Evolutionary conservation across 2,888 invertebrate genomes (phyloP), one percentile per base, ranked within the genome.

Genomic region (Euplagia quadripunctaria): DNA sequence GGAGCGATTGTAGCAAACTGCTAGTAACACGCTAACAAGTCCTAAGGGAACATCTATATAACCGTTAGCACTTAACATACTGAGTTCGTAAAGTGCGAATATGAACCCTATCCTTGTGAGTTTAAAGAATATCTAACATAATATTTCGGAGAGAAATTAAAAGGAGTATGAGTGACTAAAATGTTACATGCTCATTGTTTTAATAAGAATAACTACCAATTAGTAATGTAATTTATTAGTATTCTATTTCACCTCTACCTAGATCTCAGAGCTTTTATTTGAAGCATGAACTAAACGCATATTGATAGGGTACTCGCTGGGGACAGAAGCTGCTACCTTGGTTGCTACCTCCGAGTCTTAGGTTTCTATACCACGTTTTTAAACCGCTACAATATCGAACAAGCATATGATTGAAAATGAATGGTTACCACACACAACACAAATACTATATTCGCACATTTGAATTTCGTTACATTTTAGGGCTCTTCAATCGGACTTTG

Each of bases 21-120:
- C 83, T 82, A 85, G 86, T 85, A 88, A 89, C 86, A 86, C 87
- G 77, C 82, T 90, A 91, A 92, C 91, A 90, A 90, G 91, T 87
- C 92, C 85, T 87, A 9, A 4, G 88, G 85, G 92, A 88, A 17
- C 61, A 73, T 61, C 65, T 55, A 61, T 20, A 41, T 31, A 14
- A 71, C 73, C 51, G 75, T 64, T 71, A 64, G n/a, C 49, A 20
- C 49, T 11, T 71, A 72, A 71, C 63, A 68, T 67, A 17, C 20
- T 9, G n/a, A 42, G 41, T 42, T 49, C 43, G 20, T 20, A 31
- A n/a, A 14, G 17, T 14, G 67, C 52, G 17, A 64, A 68, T 76
- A 61, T 66, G 64, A 43, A 74, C 76, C 76, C 71, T 82, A 75
- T 72, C 68, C 61, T 64, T 49, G 14, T 64, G 49, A 12, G 2